A percentile compares a stretch with the other conserved stretches of the same genome.
These are phyloP conservation scores for Peucedramus taeniatus DNA, from an alignment of 2,113 vertebrate genomes.

Conservation along the genomic window DNA sequence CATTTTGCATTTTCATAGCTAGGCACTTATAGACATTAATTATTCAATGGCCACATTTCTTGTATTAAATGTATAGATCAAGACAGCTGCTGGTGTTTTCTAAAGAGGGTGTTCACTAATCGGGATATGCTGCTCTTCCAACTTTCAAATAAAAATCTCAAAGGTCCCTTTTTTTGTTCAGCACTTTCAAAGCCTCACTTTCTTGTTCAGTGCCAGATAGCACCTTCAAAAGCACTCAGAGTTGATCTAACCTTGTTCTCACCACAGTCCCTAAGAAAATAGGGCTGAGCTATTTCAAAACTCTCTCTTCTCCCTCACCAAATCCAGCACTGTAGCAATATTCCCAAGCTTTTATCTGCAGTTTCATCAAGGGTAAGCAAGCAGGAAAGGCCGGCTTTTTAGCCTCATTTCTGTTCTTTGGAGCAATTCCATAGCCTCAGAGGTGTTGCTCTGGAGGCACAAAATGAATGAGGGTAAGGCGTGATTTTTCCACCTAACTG, in stretches of 20 bases:
- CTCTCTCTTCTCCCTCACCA: too few species aligned
- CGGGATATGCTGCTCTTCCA: background rate
- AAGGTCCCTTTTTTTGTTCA: background rate
- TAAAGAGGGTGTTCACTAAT: background rate
- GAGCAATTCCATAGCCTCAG: background rate
- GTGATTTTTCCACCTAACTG: background rate
- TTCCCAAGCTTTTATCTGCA: background rate
- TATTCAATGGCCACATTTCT: constrained; percentile 40
- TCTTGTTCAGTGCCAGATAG: background rate
- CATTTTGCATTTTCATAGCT: constrained; percentile 57
- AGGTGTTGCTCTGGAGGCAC: background rate
- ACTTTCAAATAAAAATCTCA: background rate
- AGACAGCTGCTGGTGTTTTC: background rate
- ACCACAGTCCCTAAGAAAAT: background rate
- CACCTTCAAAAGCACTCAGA: background rate
- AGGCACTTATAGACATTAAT: constrained; percentile 64
- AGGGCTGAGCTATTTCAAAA: background rate
- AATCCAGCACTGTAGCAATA: background rate
- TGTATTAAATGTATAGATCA: background rate
- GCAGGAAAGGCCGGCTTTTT: background rate
- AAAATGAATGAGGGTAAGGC: rapidly evolving
- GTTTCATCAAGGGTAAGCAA: background rate
- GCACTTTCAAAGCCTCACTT: background rate
- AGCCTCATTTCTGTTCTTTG: background rate
- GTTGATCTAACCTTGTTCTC: background rate